These are phyloP conservation scores for Chinchilla lanigera DNA, from an alignment of 2,113 vertebrate species.

Conservation along the genomic window DNA sequence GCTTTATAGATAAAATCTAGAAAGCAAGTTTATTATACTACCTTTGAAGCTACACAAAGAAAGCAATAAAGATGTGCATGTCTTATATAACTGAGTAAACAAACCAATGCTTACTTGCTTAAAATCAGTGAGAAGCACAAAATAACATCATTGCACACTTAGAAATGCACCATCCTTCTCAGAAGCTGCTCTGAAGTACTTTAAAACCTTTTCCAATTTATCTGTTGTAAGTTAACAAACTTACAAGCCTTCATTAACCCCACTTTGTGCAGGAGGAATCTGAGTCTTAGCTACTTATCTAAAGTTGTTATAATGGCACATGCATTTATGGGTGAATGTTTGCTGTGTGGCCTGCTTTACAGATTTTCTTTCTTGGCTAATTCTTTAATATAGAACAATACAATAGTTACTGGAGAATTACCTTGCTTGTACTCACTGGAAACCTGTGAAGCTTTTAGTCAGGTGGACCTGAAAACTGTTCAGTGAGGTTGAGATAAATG, in stretches of 20 bases:
- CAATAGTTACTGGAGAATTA: neutral
- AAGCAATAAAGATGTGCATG: neutral
- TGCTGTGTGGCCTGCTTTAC: neutral
- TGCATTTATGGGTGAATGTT: neutral
- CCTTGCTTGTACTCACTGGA: neutral
- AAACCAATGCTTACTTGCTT: neutral
- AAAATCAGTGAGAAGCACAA: neutral
- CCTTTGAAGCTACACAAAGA: neutral
- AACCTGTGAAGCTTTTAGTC: neutral
- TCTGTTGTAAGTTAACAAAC: neutral
- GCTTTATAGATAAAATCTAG: neutral
- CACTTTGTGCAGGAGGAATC: neutral
- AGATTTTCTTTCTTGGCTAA: neutral
- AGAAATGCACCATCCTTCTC: neutral
- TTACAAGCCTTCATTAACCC: neutral
- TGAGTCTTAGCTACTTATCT: neutral
- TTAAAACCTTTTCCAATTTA: neutral
- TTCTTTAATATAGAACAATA: neutral
- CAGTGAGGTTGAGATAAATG: neutral
- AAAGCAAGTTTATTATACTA: neutral
- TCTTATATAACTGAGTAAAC: neutral
- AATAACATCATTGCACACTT: neutral
- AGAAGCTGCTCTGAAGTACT: neutral
- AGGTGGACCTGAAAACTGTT: neutral
- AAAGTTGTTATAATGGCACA: neutral